A percentile compares a stretch with the other conserved stretches of the same genome.
Conservation (phyloP, 2,113 vertebrate genomes). For the Heterotis niloticus region DNA sequence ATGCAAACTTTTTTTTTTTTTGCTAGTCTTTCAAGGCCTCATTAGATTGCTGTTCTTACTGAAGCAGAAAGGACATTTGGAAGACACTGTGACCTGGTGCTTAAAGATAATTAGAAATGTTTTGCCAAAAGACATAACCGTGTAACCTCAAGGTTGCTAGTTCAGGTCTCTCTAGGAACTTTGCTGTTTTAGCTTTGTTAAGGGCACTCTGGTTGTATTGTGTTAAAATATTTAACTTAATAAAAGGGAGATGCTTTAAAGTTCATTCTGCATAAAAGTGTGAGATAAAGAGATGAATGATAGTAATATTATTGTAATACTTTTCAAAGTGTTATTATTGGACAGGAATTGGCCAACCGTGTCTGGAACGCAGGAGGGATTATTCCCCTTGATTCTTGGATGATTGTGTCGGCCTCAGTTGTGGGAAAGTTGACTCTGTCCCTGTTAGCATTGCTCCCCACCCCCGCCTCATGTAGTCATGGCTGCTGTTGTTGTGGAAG, state of each 20-base stretch:
- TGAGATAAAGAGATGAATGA: too few species aligned
- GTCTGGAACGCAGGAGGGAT: slow-evolving; percentile 18
- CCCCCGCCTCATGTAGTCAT: neutral
- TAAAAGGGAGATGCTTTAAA: too few species aligned
- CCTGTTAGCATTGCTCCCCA: neutral
- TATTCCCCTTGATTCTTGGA: neutral
- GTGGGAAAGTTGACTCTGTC: slow-evolving; percentile 37
- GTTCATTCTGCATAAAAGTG: too few species aligned
- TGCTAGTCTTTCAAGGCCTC: too few species aligned
- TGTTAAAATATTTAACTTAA: too few species aligned
- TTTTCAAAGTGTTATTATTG: neutral
- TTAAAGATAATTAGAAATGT: too few species aligned
- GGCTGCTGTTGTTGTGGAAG: neutral
- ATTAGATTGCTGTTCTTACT: neutral
- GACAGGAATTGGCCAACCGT: neutral
- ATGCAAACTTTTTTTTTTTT: neutral
- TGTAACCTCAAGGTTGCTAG: too few species aligned
- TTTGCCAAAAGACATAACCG: too few species aligned
- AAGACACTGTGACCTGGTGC: neutral
- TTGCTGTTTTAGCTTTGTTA: too few species aligned
- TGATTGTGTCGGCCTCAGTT: neutral
- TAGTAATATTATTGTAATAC: too few species aligned
- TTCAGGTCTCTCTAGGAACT: too few species aligned
- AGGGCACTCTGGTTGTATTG: too few species aligned
- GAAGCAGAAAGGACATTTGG: neutral